Percentiles rank a stretch among this genome's conserved stretches.
phyloP scores from a whole-genome alignment of 2,113 vertebrate genomes.

The Opisthocomus hoazin region DNA sequence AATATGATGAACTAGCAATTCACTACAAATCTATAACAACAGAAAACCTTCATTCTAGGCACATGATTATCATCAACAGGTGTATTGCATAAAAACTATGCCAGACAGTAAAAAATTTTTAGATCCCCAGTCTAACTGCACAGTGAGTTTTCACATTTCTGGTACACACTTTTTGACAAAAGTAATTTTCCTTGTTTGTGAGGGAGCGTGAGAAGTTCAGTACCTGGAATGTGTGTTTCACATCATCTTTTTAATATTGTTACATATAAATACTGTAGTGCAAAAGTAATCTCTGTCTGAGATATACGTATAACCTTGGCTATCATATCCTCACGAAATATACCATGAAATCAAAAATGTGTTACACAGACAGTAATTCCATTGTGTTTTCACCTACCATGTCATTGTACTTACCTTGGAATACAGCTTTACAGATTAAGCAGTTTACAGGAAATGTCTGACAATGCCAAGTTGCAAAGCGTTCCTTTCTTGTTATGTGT shows the following conservation, averaged over 20 bases:
- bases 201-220: not conserved
- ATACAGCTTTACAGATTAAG: not conserved
- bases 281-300: not conserved
- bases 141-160: not conserved
- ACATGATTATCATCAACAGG: not conserved
- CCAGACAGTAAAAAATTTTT: not conserved
- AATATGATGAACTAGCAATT: not conserved
- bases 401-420: not conserved
- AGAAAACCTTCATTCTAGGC: not conserved
- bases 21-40: not conserved
- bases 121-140: not conserved
- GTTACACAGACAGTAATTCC: not conserved
- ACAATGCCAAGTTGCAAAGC: not conserved
- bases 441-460: not conserved
- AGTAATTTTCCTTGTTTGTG: not conserved
- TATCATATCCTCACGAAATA: not conserved
- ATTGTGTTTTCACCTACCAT: not conserved
- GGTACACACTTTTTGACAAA: not conserved
- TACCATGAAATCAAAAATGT: not conserved
- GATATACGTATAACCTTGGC: rapidly evolving
- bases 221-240: not conserved
- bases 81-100: not conserved
- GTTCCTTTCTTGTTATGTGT: not conserved
- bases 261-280: not conserved
- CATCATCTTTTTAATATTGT: not conserved